These are phyloP conservation scores for Brachyptera risi DNA, from an alignment of 2,888 invertebrate genomes.

Conservation along the genomic window DNA sequence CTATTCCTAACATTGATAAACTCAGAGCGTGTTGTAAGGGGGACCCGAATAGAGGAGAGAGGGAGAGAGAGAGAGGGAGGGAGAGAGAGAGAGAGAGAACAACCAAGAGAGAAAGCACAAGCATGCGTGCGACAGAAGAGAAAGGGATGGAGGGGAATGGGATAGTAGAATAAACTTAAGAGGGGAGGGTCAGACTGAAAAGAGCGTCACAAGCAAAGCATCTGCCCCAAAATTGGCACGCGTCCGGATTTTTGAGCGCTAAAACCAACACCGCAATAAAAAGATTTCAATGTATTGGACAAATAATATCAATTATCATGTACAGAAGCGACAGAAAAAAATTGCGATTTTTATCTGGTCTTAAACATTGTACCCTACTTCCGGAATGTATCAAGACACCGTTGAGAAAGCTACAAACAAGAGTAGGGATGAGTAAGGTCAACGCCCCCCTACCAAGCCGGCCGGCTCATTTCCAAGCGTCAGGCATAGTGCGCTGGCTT, in stretches of 20 bases:
- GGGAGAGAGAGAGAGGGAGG: slow-evolving; percentile 6
- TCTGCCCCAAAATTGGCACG: slow-evolving; percentile 21
- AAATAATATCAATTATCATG: no score
- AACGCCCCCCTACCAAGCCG: slow-evolving; percentile 25
- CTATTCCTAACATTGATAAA: slow-evolving; percentile 26
- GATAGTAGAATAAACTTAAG: slow-evolving; percentile 8
- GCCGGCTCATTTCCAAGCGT: slow-evolving; percentile 2
- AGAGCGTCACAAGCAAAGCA: slow-evolving; percentile 7
- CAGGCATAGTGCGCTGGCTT: slow-evolving; percentile 23
- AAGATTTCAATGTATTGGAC: neutral
- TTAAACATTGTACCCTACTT: neutral
- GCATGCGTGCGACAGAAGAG: slow-evolving; percentile 33
- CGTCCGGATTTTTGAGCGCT: slow-evolving; percentile 16
- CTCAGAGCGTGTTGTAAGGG: neutral
- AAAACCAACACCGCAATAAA: neutral
- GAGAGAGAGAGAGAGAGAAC: slow-evolving; percentile 5
- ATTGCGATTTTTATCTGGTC: neutral
- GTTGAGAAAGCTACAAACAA: neutral
- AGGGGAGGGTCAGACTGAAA: slow-evolving; percentile 33
- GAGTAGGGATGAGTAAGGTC: slow-evolving; percentile 26
- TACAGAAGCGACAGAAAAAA: neutral
- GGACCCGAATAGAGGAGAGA: neutral
- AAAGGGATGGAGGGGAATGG: slow-evolving; percentile 31
- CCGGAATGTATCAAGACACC: slow-evolving; percentile 9
- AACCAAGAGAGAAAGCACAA: slow-evolving; percentile 23